Base-by-base conservation (phyloP, 2,113 vertebrate genomes). In the Strix uralensis region DNA sequence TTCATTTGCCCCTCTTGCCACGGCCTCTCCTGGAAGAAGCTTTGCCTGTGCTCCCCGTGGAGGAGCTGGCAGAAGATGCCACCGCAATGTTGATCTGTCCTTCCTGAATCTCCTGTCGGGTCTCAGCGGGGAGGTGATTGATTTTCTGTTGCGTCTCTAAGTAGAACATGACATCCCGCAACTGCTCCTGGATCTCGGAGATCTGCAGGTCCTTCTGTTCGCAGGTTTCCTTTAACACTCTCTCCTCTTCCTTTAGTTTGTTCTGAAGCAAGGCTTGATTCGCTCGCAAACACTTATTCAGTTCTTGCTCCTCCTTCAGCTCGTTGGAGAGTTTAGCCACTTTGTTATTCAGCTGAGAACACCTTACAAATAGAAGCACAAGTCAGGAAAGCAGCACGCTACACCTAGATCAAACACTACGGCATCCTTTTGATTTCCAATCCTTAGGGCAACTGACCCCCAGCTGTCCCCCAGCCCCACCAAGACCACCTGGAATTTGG, bases 161-260 rank as follows among this genome's bases (percentile, higher is more conserved):
- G 96, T 99, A 99, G 97, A 99, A 99, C 99, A 99, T 99, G 96
- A 99, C 98, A 29, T 99, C 99, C 2, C 99, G 98, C 89, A 99
- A 97, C 98, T 99, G 99, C 96, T 99, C 99, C 98, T 99, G 99
- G 86, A 99, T 98, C 95, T 99, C 99, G 0, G 98, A 95, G 81
- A 99, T 99, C 84, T 98, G 98, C 59, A 94, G 91, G 69, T 99
- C 99, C 86, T 99, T 99, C 80, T 97, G 98, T 22, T 99, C 98
- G 0, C 98, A 98, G 7, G 94, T 98, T 81, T 99, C 99, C 78
- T 98, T 98, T 16, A 98, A 79, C 71, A 97, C 96, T 72, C 94
- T 98, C 91, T 99, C 99, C 96, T 99, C 99, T 36, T 99, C 99
- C 34, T 98, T 98, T 36, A 99, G 98, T 93, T 98, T 98, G 72